A percentile compares a stretch with the other conserved stretches of the same genome.
These are phyloP conservation scores for Marmota monax DNA, from an alignment of 2,113 vertebrate genomes.

Conservation along the genomic window DNA sequence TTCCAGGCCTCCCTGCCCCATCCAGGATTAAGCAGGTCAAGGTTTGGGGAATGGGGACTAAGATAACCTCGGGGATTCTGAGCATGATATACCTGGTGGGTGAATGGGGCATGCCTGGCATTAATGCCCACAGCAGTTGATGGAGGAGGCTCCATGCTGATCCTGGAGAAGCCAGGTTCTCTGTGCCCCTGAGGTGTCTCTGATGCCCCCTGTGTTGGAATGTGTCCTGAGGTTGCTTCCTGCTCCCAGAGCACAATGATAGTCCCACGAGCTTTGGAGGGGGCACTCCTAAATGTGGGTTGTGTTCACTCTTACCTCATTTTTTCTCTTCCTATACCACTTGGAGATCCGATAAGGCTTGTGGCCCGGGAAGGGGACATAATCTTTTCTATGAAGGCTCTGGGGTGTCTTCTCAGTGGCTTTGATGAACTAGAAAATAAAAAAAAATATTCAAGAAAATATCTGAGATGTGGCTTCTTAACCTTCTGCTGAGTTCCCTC, in stretches of 20 bases:
- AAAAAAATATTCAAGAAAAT: not conserved
- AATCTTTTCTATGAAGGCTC: conserved; percentile 72
- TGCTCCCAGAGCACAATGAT: not conserved
- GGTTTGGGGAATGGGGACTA: not conserved
- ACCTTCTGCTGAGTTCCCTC: not conserved
- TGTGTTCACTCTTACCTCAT: conserved; percentile 44
- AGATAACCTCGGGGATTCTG: not conserved
- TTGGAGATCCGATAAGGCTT: conserved; percentile 69
- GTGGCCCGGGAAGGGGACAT: conserved; percentile 63
- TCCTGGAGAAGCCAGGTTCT: not conserved
- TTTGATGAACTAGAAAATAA: conserved; percentile 76
- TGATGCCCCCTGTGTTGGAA: not conserved
- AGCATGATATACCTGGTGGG: not conserved
- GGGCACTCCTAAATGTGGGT: too few relatives aligned
- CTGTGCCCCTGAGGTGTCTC: not conserved
- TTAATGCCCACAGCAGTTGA: not conserved
- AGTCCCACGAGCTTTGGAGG: not conserved
- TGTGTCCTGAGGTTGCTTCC: not conserved
- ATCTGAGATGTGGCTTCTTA: not conserved
- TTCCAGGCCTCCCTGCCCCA: not conserved
- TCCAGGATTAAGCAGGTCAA: not conserved
- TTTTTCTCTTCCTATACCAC: conserved; percentile 59
- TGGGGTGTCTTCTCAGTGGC: not conserved
- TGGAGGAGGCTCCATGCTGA: not conserved
- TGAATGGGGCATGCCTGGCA: too few relatives aligned